These are phyloP conservation scores for Petrocephalus sullivani DNA, from an alignment of 2,797 vertebrate species.

Conservation along the genomic window DNA sequence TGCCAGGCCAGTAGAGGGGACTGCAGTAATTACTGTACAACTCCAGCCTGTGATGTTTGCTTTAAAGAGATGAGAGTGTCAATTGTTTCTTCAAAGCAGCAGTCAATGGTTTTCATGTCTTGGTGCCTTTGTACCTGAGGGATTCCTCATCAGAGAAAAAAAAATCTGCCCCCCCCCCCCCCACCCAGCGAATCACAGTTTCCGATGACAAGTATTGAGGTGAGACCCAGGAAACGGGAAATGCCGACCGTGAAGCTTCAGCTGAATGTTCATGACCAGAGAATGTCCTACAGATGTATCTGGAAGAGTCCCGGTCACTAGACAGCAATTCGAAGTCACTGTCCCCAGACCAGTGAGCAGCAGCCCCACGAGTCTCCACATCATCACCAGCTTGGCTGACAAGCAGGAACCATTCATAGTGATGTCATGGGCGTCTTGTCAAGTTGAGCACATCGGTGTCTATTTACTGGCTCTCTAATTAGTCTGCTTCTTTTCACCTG, in stretches of 20 bases:
- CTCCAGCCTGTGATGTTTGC: not conserved
- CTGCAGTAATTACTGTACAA: not conserved
- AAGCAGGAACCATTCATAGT: not conserved
- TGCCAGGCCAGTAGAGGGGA: not conserved
- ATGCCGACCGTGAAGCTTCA: not conserved
- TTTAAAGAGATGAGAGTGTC: conserved; percentile 11
- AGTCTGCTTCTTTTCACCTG: not conserved
- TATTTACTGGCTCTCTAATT: not conserved
- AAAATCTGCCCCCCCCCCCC: too few species aligned
- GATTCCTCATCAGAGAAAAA: too few species aligned
- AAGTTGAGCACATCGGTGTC: not conserved
- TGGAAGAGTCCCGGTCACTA: not conserved
- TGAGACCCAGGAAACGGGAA: not conserved
- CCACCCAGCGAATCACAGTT: not conserved
- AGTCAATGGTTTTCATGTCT: not conserved
- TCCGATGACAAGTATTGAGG: not conserved
- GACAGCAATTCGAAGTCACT: not conserved
- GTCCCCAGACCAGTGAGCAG: not conserved
- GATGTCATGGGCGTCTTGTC: not conserved
- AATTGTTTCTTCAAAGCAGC: not conserved
- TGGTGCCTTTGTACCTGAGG: not conserved
- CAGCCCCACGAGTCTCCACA: not conserved
- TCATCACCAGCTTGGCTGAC: not conserved
- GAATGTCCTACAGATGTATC: not conserved
- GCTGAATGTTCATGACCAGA: not conserved